Evolutionary conservation across 2,797 vertebrate genomes (phyloP).

Genomic region (Emys orbicularis): DNA sequence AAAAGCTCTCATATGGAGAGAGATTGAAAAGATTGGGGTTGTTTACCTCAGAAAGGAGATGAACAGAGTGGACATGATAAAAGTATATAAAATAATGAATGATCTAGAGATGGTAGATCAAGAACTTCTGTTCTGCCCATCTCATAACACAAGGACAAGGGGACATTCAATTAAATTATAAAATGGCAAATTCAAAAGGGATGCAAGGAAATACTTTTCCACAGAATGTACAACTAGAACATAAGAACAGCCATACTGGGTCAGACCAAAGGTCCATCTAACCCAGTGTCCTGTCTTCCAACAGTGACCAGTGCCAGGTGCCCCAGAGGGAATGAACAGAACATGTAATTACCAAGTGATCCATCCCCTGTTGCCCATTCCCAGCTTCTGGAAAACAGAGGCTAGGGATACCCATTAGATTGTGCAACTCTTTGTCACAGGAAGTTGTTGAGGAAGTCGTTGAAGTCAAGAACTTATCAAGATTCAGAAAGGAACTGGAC

Average conservation of each 20-base stretch:
- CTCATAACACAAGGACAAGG: constrained; percentile 1
- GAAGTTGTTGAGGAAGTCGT: background rate
- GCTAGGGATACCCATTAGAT: background rate
- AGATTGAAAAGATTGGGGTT: background rate
- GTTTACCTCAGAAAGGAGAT: background rate
- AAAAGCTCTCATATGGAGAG: background rate
- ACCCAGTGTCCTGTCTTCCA: too few species aligned
- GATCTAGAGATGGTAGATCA: background rate
- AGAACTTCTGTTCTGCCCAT: background rate
- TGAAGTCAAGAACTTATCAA: background rate
- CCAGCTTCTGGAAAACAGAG: too few species aligned
- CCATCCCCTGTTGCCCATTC: too few species aligned
- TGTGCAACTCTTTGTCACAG: background rate
- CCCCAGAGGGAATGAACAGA: too few species aligned
- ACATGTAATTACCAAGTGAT: too few species aligned
- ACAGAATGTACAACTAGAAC: background rate
- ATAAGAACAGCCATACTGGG: too few species aligned
- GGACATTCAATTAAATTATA: background rate
- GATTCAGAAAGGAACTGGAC: background rate
- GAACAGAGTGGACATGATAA: background rate
- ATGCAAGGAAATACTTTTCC: background rate
- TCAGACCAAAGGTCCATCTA: too few species aligned
- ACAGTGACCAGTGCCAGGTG: too few species aligned
- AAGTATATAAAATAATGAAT: background rate
- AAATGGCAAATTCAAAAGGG: background rate